Base-by-base conservation (phyloP, 2,113 vertebrate genomes). In the Zosterops lateralis region DNA sequence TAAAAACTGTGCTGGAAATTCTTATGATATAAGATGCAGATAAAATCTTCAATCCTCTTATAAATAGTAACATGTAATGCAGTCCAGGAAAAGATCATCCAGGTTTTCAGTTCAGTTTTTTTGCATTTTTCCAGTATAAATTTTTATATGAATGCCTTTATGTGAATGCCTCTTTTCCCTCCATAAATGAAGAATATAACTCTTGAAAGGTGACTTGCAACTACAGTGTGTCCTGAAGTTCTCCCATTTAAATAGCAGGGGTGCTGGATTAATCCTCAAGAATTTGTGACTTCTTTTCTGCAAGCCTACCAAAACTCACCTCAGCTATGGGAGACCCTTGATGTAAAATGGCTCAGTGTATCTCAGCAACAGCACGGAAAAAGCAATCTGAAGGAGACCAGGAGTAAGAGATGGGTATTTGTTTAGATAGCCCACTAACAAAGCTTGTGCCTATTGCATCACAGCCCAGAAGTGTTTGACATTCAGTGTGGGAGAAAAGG, bases 1-100 rank as follows among this genome's bases (percentile, higher is more conserved):
- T n/a, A 62, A 80, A 89, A 94, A 34, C 5, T 81, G 17, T 90
- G 20, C 10, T 83, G 57, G 26, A 86, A 84, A 77, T 80, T 92
- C 65, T 87, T 92, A 77, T 4, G 32, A 68, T 7, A 1, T 76
- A 91, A 78, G 54, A 72, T 36, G 70, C 29, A 91, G 62, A 84
- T 72, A 76, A 94, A 87, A 10, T 48, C 34, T 71, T 19, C 4
- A 81, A 11, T 45, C 20, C 22, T 91, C 38, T 67, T 71, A 76
- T 65, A 96, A 90, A 89, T 31, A 68, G 51, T 3, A 19, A 28
- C 2, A 4, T 53, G 21, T 45, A 77, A 53, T 74, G 42, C 16
- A 38, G 48, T 74, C 54, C 84, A 88, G 48, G 29, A 84, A 86
- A 89, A 74, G 61, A 89, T 45, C 42, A n/a, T 15, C 20, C 18